phyloP scores from a whole-genome alignment of 2,797 vertebrate genomes.

The Smutsia gigantea region DNA sequence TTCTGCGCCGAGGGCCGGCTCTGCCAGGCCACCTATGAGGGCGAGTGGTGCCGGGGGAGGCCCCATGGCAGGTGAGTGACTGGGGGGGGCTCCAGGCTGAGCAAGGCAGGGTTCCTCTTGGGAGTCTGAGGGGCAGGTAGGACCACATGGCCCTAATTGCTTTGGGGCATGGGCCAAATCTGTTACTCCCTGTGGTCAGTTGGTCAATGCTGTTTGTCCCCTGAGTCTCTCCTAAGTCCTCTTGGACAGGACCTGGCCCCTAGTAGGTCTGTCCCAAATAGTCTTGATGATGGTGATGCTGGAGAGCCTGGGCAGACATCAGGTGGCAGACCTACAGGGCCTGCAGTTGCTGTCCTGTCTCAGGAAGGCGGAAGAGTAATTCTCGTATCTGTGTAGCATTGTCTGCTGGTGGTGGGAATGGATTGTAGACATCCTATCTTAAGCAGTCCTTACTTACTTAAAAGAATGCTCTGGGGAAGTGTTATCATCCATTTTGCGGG shows the following conservation, averaged over 20 bases:
- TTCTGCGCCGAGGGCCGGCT: conserved; percentile 82
- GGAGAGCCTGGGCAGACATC: rapidly evolving
- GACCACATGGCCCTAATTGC: rapidly evolving
- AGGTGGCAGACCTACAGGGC: neutral
- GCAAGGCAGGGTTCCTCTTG: neutral
- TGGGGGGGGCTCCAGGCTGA: rapidly evolving
- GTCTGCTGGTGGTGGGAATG: too few species aligned
- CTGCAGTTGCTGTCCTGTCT: neutral
- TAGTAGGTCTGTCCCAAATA: neutral
- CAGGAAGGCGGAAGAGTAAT: neutral
- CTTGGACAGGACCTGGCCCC: neutral
- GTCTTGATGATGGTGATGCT: neutral
- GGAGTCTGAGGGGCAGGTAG: neutral
- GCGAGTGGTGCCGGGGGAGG: conserved; percentile 85
- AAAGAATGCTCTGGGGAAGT: rapidly evolving
- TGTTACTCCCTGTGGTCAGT: neutral
- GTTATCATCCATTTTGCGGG: neutral
- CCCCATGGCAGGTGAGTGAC: conserved; percentile 87
- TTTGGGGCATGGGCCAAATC: rapidly evolving
- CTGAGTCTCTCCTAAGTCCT: neutral
- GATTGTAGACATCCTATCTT: neutral
- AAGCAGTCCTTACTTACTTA: neutral
- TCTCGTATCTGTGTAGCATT: rapidly evolving
- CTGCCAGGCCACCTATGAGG: conserved; percentile 84
- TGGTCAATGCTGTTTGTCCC: neutral